phyloP scores from a whole-genome alignment of 2,113 vertebrate genomes.

The Pardalotus punctatus region DNA sequence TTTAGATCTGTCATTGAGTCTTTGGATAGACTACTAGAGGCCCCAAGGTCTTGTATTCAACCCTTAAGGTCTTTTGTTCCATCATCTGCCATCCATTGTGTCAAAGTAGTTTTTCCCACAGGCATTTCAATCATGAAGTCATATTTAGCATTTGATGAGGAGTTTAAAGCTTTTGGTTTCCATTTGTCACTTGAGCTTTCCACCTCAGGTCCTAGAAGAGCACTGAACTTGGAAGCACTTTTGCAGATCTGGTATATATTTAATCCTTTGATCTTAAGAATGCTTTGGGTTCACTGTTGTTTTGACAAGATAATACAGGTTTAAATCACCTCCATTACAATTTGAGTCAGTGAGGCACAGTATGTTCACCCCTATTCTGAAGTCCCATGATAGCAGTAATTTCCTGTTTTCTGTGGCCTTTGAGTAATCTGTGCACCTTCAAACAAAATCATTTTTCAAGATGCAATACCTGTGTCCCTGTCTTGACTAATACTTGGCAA shows the following conservation, averaged over 20 bases:
- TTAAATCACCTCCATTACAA: slow-evolving; percentile 15
- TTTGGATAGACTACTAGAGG: neutral
- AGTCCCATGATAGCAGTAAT: neutral
- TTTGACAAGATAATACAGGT: slow-evolving; percentile 2
- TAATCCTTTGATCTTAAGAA: slow-evolving; percentile 15
- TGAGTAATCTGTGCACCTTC: neutral
- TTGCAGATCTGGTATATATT: neutral
- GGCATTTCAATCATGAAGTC: neutral
- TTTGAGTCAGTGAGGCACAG: neutral
- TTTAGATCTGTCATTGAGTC: slow-evolving; percentile 7
- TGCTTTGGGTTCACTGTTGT: neutral
- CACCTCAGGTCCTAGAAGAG: neutral
- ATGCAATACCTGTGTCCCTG: neutral
- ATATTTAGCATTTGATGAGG: neutral
- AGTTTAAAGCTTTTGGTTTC: slow-evolving; percentile 17
- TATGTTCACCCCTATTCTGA: neutral
- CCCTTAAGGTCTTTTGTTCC: slow-evolving; percentile 24
- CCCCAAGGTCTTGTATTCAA: slow-evolving; percentile 4
- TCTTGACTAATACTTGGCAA: neutral
- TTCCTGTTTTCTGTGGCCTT: neutral
- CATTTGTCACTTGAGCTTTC: slow-evolving; percentile 25
- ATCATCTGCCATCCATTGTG: neutral
- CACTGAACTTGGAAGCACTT: slow-evolving; percentile 21
- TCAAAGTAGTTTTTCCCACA: slow-evolving; percentile 12
- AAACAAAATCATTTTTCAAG: neutral